Conservation (phyloP, 1,140 invertebrate species). For the Octopus sinensis region DNA sequence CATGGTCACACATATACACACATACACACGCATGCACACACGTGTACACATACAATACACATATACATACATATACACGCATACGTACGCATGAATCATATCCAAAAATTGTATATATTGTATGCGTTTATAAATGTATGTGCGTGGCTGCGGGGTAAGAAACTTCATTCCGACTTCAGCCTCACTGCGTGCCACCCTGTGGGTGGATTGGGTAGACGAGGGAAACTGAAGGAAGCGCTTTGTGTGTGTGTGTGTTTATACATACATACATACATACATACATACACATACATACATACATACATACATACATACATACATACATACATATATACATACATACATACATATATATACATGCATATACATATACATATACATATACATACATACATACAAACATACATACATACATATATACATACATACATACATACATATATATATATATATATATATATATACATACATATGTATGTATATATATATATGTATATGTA, state of each 20-base stretch:
- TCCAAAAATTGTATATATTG: too few species aligned
- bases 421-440: neutral
- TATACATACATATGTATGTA: neutral
- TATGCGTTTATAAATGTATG: too few species aligned
- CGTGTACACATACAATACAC: neutral
- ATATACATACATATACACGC: too few species aligned
- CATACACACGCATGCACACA: slow-evolving; percentile 11
- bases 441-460: slow-evolving; percentile 5
- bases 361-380: neutral
- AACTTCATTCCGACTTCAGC: too few species aligned
- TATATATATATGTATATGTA: neutral
- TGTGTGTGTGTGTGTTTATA: too few species aligned
- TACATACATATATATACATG: neutral
- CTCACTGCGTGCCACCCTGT: too few species aligned
- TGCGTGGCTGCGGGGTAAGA: too few species aligned
- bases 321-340: neutral
- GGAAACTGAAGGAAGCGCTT: too few species aligned
- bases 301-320: neutral
- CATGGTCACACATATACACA: slow-evolving; percentile 4
- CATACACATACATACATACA: neutral
- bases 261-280: too few species aligned
- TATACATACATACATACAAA: neutral
- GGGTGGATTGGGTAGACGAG: too few species aligned
- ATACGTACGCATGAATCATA: too few species aligned
- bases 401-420: neutral